These are phyloP conservation scores for Achroia grisella DNA, from an alignment of 1,140 invertebrate species.

Conservation along the genomic window DNA sequence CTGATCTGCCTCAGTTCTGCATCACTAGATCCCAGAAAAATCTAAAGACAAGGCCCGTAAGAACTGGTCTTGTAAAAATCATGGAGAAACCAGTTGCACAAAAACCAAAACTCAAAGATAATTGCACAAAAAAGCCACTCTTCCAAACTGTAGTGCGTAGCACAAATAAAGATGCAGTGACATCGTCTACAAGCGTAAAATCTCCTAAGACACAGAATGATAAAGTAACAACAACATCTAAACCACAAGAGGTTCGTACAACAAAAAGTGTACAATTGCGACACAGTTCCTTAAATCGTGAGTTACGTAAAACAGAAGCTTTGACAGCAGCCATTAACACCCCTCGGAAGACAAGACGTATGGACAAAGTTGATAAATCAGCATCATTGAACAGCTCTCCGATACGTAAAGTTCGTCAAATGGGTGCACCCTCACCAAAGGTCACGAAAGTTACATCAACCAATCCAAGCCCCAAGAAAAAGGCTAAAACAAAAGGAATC, in stretches of 20 bases:
- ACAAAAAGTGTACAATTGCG: slow-evolving; percentile 50
- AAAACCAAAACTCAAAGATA: slow-evolving; percentile 39
- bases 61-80: slow-evolving; percentile 42
- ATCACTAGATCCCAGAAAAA: slow-evolving; percentile 50
- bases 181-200: slow-evolving; percentile 36
- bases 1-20: slow-evolving; percentile 23
- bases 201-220: slow-evolving; percentile 35
- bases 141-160: slow-evolving; percentile 64
- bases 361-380: slow-evolving; percentile 67
- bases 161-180: slow-evolving; percentile 41
- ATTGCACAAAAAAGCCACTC: slow-evolving; percentile 48
- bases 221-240: slow-evolving; percentile 44
- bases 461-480: slow-evolving; percentile 57
- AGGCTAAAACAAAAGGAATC: slow-evolving; percentile 40
- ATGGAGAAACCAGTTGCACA: slow-evolving; percentile 56
- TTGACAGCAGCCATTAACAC: slow-evolving; percentile 49
- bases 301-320: slow-evolving; percentile 45
- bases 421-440: slow-evolving; percentile 49
- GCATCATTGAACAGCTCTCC: slow-evolving; percentile 66
- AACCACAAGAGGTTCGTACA: slow-evolving; percentile 46
- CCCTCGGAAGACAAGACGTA: slow-evolving; percentile 58
- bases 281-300: slow-evolving; percentile 58
- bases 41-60: slow-evolving; percentile 49
- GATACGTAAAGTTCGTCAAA: slow-evolving; percentile 63
- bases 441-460: slow-evolving; percentile 50